Conservation (phyloP, 1,140 invertebrate genomes). For the Leptoteleia sp. region DNA sequence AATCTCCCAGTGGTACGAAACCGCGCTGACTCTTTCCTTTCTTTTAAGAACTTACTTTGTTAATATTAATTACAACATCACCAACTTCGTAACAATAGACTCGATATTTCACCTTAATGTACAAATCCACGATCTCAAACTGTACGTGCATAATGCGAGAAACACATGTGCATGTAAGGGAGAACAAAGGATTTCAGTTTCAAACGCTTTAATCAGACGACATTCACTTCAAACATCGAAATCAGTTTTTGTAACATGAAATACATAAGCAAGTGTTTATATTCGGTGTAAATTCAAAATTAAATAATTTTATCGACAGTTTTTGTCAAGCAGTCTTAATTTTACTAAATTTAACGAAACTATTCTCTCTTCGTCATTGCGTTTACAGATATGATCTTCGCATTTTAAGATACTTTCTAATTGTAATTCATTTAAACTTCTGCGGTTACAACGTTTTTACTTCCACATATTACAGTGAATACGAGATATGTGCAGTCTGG, state of each 20-base stretch:
- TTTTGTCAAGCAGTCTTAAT: too few species aligned
- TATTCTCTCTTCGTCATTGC: too few species aligned
- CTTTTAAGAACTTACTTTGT: too few species aligned
- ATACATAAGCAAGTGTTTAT: too few species aligned
- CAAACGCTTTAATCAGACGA: constrained; percentile 3
- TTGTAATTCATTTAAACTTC: constrained; percentile 13
- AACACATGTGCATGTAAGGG: constrained; percentile 15
- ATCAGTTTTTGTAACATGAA: not conserved
- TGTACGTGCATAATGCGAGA: constrained; percentile 32
- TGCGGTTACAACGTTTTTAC: constrained; percentile 6
- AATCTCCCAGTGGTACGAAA: too few species aligned
- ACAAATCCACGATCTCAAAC: constrained; percentile 52
- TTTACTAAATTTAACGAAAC: too few species aligned
- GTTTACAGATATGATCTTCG: not conserved
- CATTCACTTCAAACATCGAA: not conserved
- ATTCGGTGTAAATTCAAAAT: too few species aligned
- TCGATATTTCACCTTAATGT: too few species aligned
- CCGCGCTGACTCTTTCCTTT: too few species aligned
- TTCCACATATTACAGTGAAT: constrained; percentile 21
- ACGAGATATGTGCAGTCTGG: constrained; percentile 20
- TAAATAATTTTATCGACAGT: too few species aligned
- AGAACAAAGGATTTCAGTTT: constrained; percentile 3
- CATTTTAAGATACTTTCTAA: not conserved
- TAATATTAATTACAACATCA: too few species aligned
- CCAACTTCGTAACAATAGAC: too few species aligned